phyloP scores from a whole-genome alignment of 2,797 vertebrate genomes.

The Acanthiza pusilla region DNA sequence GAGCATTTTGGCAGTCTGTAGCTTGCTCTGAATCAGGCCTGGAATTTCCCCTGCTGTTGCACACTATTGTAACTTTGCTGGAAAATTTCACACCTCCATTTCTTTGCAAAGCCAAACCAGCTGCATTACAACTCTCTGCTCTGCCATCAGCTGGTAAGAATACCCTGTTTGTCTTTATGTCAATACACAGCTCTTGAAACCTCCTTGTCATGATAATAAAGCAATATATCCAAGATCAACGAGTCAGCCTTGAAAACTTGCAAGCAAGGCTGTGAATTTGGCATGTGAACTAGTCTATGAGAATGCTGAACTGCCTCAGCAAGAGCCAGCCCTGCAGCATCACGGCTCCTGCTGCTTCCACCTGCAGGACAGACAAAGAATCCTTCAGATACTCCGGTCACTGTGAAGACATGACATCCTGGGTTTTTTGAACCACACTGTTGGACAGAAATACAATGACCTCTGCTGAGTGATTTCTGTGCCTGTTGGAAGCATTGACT shows the following conservation, averaged over 20 bases:
- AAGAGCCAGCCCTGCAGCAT: neutral
- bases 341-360: neutral
- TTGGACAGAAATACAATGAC: neutral
- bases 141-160: neutral
- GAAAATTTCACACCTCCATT: neutral
- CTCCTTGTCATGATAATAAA: neutral
- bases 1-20: neutral
- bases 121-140: neutral
- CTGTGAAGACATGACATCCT: neutral
- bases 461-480: neutral
- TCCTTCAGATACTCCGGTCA: neutral
- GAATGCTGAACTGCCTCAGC: neutral
- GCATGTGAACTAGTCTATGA: neutral
- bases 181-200: neutral
- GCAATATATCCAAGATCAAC: neutral
- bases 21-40: neutral
- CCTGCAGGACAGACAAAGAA: neutral
- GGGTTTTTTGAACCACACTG: neutral
- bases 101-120: conserved; percentile 1
- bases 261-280: neutral
- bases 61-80: neutral
- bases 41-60: neutral
- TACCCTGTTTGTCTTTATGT: neutral
- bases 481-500: neutral
- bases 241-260: neutral